These are phyloP conservation scores for Ctenopoma kingsleyae DNA, from an alignment of 2,797 vertebrate genomes.

Conservation along the genomic window DNA sequence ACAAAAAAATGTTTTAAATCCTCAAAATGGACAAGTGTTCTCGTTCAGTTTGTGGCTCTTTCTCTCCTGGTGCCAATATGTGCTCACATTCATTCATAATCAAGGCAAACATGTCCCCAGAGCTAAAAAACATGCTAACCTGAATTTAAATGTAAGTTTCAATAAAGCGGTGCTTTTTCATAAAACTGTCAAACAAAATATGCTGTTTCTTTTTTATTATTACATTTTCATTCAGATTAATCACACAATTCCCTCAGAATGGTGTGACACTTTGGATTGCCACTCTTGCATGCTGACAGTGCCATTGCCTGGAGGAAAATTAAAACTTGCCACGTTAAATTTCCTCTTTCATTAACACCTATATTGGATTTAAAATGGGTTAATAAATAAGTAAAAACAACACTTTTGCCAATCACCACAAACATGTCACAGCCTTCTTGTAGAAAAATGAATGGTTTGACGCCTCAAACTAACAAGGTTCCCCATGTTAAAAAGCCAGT, in stretches of 20 bases:
- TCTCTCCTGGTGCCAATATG: background rate
- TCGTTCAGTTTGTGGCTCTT: background rate
- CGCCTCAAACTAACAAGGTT: constrained; percentile 66
- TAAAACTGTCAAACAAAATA: constrained; percentile 49
- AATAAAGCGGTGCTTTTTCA: constrained; percentile 40
- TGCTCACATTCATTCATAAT: constrained; percentile 11
- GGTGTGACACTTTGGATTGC: constrained; percentile 60
- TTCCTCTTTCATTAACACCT: constrained; percentile 59
- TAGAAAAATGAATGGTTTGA: constrained; percentile 72
- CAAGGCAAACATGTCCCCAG: constrained; percentile 21
- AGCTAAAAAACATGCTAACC: constrained; percentile 21
- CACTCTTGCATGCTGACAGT: constrained; percentile 63
- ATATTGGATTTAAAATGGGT: constrained; percentile 36
- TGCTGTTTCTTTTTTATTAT: constrained; percentile 43
- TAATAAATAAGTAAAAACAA: constrained; percentile 59
- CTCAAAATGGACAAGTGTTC: constrained; percentile 11
- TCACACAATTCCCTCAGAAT: constrained; percentile 35
- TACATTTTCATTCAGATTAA: constrained; percentile 47
- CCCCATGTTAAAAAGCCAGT: constrained; percentile 57
- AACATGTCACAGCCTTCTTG: constrained; percentile 64
- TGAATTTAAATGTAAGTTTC: constrained; percentile 45
- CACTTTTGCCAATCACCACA: constrained; percentile 48
- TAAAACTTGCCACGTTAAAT: constrained; percentile 57
- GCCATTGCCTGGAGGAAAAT: constrained; percentile 57
- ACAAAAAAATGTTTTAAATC: background rate